Conservation (phyloP, 2,113 vertebrate species). For the Mugil cephalus region DNA sequence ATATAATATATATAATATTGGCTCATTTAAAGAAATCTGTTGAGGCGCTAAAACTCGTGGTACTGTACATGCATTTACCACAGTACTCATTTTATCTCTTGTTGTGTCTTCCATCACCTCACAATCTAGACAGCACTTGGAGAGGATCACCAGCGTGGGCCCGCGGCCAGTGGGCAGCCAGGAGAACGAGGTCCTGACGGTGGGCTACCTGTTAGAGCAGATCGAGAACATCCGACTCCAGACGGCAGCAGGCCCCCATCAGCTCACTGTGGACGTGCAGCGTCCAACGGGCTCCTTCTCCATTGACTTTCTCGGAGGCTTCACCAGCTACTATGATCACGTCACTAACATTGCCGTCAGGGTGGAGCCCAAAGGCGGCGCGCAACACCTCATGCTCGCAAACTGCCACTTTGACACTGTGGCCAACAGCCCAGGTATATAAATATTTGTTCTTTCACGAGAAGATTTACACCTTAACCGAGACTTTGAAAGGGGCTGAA, state of each 20-base stretch:
- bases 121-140: slow-evolving; percentile 88
- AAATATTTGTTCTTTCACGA: background rate
- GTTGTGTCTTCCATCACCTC: slow-evolving; percentile 9
- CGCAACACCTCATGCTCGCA: slow-evolving; percentile 92
- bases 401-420: slow-evolving; percentile 99
- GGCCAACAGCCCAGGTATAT: slow-evolving; percentile 92
- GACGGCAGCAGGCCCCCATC: slow-evolving; percentile 82
- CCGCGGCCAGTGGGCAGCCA: slow-evolving; percentile 93
- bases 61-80: background rate
- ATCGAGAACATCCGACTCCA: slow-evolving; percentile 86
- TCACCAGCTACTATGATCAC: slow-evolving; percentile 96
- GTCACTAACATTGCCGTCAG: slow-evolving; percentile 94
- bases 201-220: slow-evolving; percentile 92
- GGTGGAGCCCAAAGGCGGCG: slow-evolving; percentile 89
- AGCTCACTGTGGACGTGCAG: slow-evolving; percentile 89
- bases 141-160: slow-evolving; percentile 92
- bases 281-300: slow-evolving; percentile 95
- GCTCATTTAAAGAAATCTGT: too few relatives aligned
- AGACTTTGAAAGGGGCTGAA: background rate
- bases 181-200: slow-evolving; percentile 93
- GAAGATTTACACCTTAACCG: background rate
- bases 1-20: too few relatives aligned
- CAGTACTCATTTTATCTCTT: background rate
- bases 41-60: too few relatives aligned
- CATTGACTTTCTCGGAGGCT: slow-evolving; percentile 97